phyloP scores from a whole-genome alignment of 1,140 invertebrate genomes.

The Pseudachorutes palmiensis region DNA sequence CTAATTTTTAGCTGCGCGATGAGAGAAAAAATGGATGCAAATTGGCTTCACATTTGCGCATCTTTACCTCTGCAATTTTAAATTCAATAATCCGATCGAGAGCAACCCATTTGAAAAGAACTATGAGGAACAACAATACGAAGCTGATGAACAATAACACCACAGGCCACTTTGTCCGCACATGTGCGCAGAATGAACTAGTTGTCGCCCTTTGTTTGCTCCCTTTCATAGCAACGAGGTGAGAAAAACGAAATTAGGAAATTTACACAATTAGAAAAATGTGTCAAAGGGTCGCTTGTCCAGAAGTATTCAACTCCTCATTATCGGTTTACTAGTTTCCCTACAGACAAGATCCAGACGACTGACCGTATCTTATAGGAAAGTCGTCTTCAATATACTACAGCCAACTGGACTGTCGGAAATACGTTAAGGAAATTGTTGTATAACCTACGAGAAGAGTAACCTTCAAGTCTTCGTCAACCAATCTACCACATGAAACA shows the following conservation, averaged over 20 bases:
- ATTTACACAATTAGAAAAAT: background rate
- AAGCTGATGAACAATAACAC: background rate
- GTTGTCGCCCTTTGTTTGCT: background rate
- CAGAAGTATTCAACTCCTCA: background rate
- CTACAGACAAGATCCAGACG: background rate
- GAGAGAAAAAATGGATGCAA: background rate
- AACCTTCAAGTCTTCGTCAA: too few species aligned
- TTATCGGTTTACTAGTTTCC: background rate
- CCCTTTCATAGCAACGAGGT: background rate
- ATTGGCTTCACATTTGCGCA: too few species aligned
- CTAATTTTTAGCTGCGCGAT: background rate
- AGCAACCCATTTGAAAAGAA: slow-evolving; percentile 23
- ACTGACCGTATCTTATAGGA: background rate
- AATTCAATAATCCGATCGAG: slow-evolving; percentile 24
- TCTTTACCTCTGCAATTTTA: slow-evolving; percentile 23
- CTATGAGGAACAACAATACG: slow-evolving; percentile 9
- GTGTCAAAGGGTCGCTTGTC: background rate
- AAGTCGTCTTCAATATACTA: background rate
- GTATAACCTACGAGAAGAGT: too few species aligned
- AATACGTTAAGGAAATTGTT: too few species aligned
- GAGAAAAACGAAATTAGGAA: too few species aligned
- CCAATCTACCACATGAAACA: too few species aligned
- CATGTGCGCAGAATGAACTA: background rate
- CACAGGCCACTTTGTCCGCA: slow-evolving; percentile 6
- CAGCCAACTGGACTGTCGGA: too few species aligned